Base-by-base conservation (phyloP, 2,113 vertebrate species). In the Pongo abelii region DNA sequence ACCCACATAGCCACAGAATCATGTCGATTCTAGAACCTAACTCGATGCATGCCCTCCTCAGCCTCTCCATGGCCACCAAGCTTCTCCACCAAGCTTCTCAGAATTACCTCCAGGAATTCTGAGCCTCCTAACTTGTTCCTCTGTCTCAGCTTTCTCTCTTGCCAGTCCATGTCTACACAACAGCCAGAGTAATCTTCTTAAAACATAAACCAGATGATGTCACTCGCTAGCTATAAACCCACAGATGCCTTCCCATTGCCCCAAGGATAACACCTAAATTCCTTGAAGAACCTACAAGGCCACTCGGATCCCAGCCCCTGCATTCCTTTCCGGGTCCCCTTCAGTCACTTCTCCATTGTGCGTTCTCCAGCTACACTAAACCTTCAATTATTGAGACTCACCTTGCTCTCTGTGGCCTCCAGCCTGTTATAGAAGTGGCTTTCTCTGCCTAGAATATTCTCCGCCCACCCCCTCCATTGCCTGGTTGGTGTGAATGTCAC, bases 391-490 rank as follows among this genome's bases (percentile, higher is more conserved):
- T 27, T 8, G 1, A 78, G 38, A 5, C 38, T 38, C 46, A 0
- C n/a, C 59, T 61, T 43, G 46, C 43, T 91, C 46, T 80, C 38
- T 0, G 0, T 48, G 22, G 61, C 48, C 93, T 89, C 74, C 43
- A 17, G 52, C 32, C 80, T 48, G 27, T 11, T 2, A 12, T 4
- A 27, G 40, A 67, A 46, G 81, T 43, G 32, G 22, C 96, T 98
- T 97, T 79, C 93, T 98, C 97, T 64, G 78, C 69, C 96, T 67
- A 77, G 72, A 93, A 78, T 32, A 46, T 75, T 23, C 88, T 75
- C 79, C 16, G n/a, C 48, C 61, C 22, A 57, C 43, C 22, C 64
- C 43, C 55, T 61, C 86, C 25, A 8, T 35, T 4, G 3, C 72
- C 75, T 38, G 75, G 12, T 55, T 81, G 38, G 35, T 80, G 69